Percentiles rank a stretch among this genome's conserved stretches.
Evolutionary conservation across 2,113 vertebrate species (phyloP).

Genomic region (Rhinolophus ferrumequinum): DNA sequence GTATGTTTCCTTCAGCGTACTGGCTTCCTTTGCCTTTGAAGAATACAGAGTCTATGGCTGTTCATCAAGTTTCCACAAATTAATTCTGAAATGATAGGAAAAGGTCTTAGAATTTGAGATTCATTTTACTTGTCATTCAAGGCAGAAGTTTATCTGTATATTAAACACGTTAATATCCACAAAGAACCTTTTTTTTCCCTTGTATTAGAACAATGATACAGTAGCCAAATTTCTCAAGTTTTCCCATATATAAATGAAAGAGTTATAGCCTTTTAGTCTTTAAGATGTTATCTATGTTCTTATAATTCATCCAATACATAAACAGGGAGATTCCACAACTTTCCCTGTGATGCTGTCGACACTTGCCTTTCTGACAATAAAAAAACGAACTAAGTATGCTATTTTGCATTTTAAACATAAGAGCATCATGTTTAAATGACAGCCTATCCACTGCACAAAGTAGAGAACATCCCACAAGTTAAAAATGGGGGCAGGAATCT

Average conservation of each 20-base stretch:
- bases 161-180: background rate
- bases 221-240: conserved; percentile 48
- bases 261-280: conserved; percentile 32
- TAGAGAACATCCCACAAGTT: background rate
- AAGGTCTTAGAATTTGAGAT: background rate
- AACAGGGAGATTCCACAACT: conserved; percentile 37
- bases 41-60: background rate
- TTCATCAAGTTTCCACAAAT: background rate
- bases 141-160: background rate
- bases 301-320: conserved; percentile 46
- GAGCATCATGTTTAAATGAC: conserved; percentile 34
- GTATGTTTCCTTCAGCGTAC: background rate
- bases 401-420: conserved; percentile 30
- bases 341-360: conserved; percentile 8
- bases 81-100: background rate
- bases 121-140: background rate
- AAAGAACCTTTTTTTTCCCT: background rate
- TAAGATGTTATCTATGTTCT: conserved; percentile 60
- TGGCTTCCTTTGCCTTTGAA: background rate
- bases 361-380: conserved; percentile 55
- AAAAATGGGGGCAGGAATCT: background rate
- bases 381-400: background rate
- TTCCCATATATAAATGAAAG: conserved; percentile 33
- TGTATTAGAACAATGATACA: background rate
- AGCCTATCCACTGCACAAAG: background rate